Evolutionary conservation across 1,140 invertebrate species (phyloP), one percentile per base, ranked within the genome.

Genomic region (Cotesia vestalis): DNA sequence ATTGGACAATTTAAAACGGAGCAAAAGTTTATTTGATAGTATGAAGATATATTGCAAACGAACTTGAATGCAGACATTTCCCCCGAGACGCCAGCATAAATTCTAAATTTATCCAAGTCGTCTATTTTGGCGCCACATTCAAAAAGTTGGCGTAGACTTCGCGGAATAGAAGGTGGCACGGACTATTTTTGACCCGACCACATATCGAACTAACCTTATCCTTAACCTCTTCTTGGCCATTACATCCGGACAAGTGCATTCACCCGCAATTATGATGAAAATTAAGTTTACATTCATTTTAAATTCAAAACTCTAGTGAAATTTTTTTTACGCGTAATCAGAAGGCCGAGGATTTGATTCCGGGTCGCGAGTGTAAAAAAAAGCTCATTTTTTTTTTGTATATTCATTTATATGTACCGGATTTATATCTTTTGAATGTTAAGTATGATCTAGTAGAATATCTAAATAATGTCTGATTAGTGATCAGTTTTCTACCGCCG

Each of bases 191-290:
- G 40, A 51, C 62, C 27, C 27, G 11, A 46, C 11, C 40, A n/a
- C 12, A 36, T 64, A 20, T 64, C 36, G 57, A 6, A 9, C 40
- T 46, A 73, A 68, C 71, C 64, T 73, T 73, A 69, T 69, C 72
- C 72, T 73, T 73, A 73, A 73, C 72, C 72, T 73, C 72, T 6
- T 46, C 40, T 11, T 8, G 27, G 53, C 55, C 52, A 72, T 51
- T 20, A 38, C 70, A 63, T 71, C 69, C 69, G 69, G 34, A 36
- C 67, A 36, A 52, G 66, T 53, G 51, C 66, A 67, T 67, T 67
- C 66, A 67, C 40, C 66, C 46, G n/a, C 40, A 20, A 67, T 67
- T 14, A 38, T 3, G n/a, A 27, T 27, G 14, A 34, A 14, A 9
- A n/a, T 27, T 12, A 40, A 64, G 11, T 11, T 64, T 36, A 27